Evolutionary conservation across 2,797 vertebrate genomes (phyloP), one percentile per base, ranked within the genome.

Genomic region (Tragopan temminckii): DNA sequence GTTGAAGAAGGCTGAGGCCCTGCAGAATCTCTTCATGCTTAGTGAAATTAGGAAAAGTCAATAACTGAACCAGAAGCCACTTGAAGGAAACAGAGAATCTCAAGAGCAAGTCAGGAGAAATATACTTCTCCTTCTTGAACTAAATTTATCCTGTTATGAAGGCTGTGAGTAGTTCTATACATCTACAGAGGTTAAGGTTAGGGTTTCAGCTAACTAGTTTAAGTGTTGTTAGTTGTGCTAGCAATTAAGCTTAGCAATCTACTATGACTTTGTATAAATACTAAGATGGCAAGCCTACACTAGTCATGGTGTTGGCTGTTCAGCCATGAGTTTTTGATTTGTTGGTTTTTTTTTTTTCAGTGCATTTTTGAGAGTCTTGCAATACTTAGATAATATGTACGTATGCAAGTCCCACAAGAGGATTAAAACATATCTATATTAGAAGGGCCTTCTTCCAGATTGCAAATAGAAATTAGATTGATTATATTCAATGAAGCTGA

Each of bases 41-140:
- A 35, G 18, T 58, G 66, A 88, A 80, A 75, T 55, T 33, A 89
- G 42, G 35, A 42, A 75, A 85, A 83, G 35, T 19, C 17, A 62
- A 53, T 64, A 91, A 75, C 53, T 58, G 76, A 95, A 83, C 33
- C 75, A 82, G 74, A 89, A 35, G 17, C 5, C 61, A 59, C 64
- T 87, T 70, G 5, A 69, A 70, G 31, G 45, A 87, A 93, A 87
- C 17, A n/a, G 3, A 6, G n/a, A 85, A 42, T 87, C 52, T 63
- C 62, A 63, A n/a, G 16, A 45, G 52, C 33, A 29, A 82, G 36
- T 50, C 66, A 85, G 71, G 15, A 84, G 19, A 17, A 43, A 57
- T 55, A 57, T 55, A 61, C 11, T 70, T 43, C 85, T 93, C 59
- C 46, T 90, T 85, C 67, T n/a, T 24, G 43, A 17, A 84, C 14